Evolutionary conservation across 1,140 invertebrate genomes (phyloP).

Genomic region (Cydia amplana): DNA sequence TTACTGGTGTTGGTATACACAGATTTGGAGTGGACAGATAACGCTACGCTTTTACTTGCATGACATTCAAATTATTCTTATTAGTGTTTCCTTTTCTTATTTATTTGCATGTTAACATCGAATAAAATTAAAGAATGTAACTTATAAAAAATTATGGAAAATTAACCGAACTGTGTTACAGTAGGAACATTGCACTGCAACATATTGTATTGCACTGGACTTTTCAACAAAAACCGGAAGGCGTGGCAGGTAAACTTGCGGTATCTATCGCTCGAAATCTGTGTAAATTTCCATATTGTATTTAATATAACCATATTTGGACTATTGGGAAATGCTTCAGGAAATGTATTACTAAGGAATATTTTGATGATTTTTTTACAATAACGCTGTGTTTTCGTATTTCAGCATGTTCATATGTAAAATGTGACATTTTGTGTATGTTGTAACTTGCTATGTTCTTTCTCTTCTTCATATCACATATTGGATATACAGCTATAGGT

Average conservation of each 20-base stretch:
- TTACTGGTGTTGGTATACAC: constrained; percentile 4
- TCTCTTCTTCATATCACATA: not conserved
- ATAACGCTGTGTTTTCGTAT: not conserved
- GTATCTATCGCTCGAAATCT: constrained; percentile 10
- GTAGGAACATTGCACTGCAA: constrained; percentile 9
- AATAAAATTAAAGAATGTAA: not conserved
- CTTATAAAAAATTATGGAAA: not conserved
- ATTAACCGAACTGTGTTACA: not conserved
- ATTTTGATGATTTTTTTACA: not conserved
- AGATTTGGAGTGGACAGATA: constrained; percentile 13
- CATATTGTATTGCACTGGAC: constrained; percentile 1
- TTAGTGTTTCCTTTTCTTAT: not conserved
- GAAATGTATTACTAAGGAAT: not conserved
- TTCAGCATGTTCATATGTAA: constrained; percentile 22
- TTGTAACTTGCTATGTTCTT: constrained; percentile 20
- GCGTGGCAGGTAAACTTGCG: constrained; percentile 8
- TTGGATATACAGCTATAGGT: not conserved
- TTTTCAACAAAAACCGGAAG: not conserved
- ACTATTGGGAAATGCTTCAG: not conserved
- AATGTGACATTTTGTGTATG: not conserved
- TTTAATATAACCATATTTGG: not conserved
- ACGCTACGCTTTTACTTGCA: not conserved
- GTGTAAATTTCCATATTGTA: constrained; percentile 1
- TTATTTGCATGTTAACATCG: not conserved
- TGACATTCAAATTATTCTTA: not conserved